phyloP scores from a whole-genome alignment of 1,140 invertebrate genomes.

The Macrostomum lignano region DNA sequence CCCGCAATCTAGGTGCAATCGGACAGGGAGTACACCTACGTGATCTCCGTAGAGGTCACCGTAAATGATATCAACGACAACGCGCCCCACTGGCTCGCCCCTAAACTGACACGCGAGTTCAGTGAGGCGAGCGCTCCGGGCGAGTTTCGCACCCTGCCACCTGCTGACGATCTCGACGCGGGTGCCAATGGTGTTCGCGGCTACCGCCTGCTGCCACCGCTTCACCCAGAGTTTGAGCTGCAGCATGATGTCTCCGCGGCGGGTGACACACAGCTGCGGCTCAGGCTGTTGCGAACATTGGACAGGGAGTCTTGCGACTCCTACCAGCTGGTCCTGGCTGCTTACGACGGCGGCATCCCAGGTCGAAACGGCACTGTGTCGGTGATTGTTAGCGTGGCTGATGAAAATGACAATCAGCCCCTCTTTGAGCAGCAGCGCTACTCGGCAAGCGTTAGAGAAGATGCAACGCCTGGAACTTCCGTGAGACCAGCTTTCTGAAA shows the following conservation, averaged over 20 bases:
- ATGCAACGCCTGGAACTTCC: no score
- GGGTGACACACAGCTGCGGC: not conserved
- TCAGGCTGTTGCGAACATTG: conserved; percentile 2
- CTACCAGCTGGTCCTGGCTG: conserved; percentile 7
- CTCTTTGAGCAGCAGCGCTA: conserved; percentile 6
- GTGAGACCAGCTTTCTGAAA: no score
- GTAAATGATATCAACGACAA: conserved; percentile 8
- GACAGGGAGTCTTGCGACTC: conserved; percentile 7
- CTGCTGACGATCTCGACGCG: conserved; percentile 4
- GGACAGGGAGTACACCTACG: conserved; percentile 3
- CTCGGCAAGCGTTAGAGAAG: no score
- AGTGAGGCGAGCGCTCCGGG: conserved; percentile 1
- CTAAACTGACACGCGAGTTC: not conserved
- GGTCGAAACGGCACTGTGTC: not conserved
- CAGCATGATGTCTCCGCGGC: conserved; percentile 1
- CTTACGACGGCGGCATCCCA: conserved; percentile 7
- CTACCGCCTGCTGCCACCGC: not conserved
- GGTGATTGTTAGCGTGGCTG: conserved; percentile 3
- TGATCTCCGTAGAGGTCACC: conserved; percentile 4
- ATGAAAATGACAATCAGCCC: conserved; percentile 8
- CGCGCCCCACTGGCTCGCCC: conserved; percentile 5
- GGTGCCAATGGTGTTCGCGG: conserved; percentile 2
- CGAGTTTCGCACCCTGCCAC: not conserved
- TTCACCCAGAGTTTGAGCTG: conserved; percentile 5
- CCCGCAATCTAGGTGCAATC: no score